phyloP scores from a whole-genome alignment of 2,113 vertebrate genomes.

The Petrocephalus microphthalmus region DNA sequence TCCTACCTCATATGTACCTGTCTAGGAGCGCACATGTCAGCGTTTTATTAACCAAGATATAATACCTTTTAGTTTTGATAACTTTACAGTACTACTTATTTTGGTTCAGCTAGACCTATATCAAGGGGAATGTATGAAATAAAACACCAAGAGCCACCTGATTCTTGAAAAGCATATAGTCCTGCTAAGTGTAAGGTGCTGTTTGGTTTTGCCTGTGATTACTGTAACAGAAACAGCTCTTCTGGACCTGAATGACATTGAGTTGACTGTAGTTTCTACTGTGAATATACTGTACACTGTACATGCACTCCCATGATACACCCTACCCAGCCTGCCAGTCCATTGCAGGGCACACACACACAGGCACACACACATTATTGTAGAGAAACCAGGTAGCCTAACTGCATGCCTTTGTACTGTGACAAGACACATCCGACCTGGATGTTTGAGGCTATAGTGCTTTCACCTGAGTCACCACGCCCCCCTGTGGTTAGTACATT shows the following conservation, averaged over 20 bases:
- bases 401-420: background rate
- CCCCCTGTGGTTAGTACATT: background rate
- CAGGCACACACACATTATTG: background rate
- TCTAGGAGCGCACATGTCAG: too few relatives aligned
- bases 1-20: too few relatives aligned
- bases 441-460: background rate
- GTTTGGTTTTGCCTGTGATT: background rate
- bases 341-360: background rate
- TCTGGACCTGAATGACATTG: background rate
- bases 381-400: background rate
- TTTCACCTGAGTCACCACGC: background rate
- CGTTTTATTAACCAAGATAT: too few relatives aligned
- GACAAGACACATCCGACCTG: background rate
- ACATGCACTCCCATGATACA: background rate
- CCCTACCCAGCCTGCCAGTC: background rate
- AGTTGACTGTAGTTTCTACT: background rate
- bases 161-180: background rate
- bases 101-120: too few relatives aligned
- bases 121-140: too few relatives aligned
- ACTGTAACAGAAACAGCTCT: background rate
- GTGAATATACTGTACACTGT: background rate
- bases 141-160: too few relatives aligned
- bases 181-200: background rate
- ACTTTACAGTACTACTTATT: too few relatives aligned
- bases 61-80: too few relatives aligned